Percentiles rank a stretch among this genome's conserved stretches.
These are phyloP conservation scores for Hipposideros larvatus DNA, from an alignment of 2,797 vertebrate species.

Conservation along the genomic window DNA sequence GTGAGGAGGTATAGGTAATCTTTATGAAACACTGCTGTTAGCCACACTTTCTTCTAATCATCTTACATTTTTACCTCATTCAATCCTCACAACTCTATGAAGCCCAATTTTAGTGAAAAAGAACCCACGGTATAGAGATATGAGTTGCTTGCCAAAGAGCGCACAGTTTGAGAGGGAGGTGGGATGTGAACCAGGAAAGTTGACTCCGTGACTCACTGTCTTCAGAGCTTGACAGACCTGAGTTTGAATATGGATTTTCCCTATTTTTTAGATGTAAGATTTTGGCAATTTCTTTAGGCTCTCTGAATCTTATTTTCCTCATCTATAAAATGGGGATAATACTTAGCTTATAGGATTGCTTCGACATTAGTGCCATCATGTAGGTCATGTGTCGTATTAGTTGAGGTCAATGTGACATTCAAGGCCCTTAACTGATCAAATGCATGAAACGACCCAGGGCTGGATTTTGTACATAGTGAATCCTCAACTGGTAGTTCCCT, in stretches of 20 bases:
- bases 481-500: not conserved
- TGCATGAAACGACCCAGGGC: not conserved
- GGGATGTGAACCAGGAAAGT: not conserved
- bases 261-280: not conserved
- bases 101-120: not conserved
- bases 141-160: not conserved
- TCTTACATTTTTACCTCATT: not conserved
- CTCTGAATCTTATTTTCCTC: not conserved
- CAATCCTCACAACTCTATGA: not conserved
- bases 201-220: too few relatives aligned
- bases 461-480: not conserved
- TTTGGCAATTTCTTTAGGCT: not conserved
- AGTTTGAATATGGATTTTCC: not conserved
- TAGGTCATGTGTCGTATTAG: not conserved
- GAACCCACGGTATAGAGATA: not conserved
- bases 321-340: not conserved
- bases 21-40: not conserved
- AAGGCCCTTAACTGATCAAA: not conserved
- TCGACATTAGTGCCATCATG: not conserved
- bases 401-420: not conserved
- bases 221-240: not conserved
- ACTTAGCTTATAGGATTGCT: not conserved
- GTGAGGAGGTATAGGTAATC: not conserved
- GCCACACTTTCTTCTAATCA: not conserved
- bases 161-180: not conserved